Conservation (phyloP, 2,888 invertebrate genomes). For the Thymelicus lineola region DNA sequence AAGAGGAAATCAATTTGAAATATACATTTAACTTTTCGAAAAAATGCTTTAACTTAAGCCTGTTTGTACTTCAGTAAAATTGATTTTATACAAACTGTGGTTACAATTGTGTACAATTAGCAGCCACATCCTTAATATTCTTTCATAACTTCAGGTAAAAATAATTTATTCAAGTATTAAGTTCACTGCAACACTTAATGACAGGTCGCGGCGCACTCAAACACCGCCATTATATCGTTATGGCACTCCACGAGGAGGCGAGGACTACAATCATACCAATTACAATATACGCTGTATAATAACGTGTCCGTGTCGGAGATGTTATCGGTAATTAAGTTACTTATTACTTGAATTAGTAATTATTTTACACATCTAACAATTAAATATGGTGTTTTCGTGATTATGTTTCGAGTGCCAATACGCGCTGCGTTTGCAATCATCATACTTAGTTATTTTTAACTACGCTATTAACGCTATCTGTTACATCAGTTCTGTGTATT, state of each 20-base stretch:
- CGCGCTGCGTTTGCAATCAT: neutral
- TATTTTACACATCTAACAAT: slow-evolving; percentile 2
- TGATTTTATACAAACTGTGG: no score
- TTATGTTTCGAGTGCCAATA: neutral
- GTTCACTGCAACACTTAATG: neutral
- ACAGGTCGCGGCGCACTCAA: neutral
- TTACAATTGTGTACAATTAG: neutral
- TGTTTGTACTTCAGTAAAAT: no score
- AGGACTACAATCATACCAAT: slow-evolving; percentile 7
- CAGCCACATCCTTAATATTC: neutral
- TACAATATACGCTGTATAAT: slow-evolving; percentile 18
- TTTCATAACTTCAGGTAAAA: slow-evolving; percentile 1
- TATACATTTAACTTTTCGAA: no score
- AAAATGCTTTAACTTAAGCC: no score
- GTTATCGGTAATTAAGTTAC: slow-evolving; percentile 5
- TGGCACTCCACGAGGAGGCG: neutral
- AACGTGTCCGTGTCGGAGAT: slow-evolving; percentile 20
- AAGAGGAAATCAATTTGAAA: no score
- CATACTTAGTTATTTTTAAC: neutral
- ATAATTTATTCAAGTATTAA: slow-evolving; percentile 1
- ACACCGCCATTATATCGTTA: slow-evolving; percentile 19
- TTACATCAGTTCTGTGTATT: no score
- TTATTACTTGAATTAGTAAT: slow-evolving; percentile 8
- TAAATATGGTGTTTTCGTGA: neutral
- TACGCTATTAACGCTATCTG: no score